Conservation (phyloP, 2,113 vertebrate genomes). For the Dicentrarchus labrax region DNA sequence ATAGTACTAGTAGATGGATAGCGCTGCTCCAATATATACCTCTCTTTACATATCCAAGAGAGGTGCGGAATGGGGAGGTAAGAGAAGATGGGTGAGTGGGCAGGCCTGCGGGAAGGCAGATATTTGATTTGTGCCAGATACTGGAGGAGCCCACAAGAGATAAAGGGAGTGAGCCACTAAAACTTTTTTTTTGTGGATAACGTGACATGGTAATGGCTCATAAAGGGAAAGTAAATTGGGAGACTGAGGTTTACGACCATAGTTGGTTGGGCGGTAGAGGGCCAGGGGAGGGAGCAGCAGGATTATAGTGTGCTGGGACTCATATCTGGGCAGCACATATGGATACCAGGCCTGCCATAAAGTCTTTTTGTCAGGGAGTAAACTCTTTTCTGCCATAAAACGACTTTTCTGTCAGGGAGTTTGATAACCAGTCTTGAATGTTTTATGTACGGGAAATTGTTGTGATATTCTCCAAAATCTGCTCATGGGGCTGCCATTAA, state of each 20-base stretch:
- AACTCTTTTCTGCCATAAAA: constrained; percentile 42
- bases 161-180: constrained; percentile 54
- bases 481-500: constrained; percentile 4
- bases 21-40: background rate
- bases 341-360: constrained; percentile 31
- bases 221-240: constrained; percentile 72
- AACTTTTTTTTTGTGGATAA: constrained; percentile 47
- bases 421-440: constrained; percentile 11
- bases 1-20: background rate
- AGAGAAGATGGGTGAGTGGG: constrained; percentile 10
- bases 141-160: constrained; percentile 43
- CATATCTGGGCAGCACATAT: constrained; percentile 46
- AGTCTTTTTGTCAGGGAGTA: constrained; percentile 27
- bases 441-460: constrained; percentile 25
- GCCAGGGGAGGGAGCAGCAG: constrained; percentile 16
- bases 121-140: constrained; percentile 67
- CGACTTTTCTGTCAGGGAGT: constrained; percentile 12
- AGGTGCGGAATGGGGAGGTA: constrained; percentile 5
- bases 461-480: constrained; percentile 9
- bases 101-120: constrained; percentile 47
- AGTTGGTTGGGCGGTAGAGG: constrained; percentile 14
- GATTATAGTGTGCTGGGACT: constrained; percentile 17
- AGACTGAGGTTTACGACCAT: constrained; percentile 58
- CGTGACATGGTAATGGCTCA: constrained; percentile 65
- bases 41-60: constrained; percentile 24